These are phyloP conservation scores for Brachyistius frenatus DNA, from an alignment of 2,113 vertebrate species.

Conservation along the genomic window DNA sequence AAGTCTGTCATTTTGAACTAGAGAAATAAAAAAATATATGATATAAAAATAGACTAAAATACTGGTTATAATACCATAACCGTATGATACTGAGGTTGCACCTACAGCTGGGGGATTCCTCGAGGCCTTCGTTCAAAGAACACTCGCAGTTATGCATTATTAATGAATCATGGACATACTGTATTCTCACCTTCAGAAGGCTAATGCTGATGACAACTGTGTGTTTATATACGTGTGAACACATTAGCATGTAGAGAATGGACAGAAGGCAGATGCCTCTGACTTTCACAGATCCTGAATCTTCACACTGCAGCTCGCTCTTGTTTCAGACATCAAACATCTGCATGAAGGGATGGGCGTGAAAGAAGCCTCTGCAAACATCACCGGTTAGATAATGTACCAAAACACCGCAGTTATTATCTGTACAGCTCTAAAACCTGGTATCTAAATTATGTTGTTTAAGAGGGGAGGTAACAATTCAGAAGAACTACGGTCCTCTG, in stretches of 20 bases:
- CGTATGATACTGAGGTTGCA: constrained; percentile 3
- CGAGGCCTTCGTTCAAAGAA: constrained; percentile 47
- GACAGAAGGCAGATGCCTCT: constrained; percentile 30
- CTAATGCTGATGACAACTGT: constrained; percentile 26
- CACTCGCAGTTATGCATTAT: constrained; percentile 60
- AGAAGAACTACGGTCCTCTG: not conserved
- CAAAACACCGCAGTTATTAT: constrained; percentile 1
- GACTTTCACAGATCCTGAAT: constrained; percentile 47
- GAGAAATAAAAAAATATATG: not conserved
- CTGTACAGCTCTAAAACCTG: not conserved
- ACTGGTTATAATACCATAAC: not conserved
- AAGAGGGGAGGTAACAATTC: not conserved
- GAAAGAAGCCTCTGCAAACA: constrained; percentile 20
- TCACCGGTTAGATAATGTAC: not conserved
- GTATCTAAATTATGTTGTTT: constrained; percentile 5
- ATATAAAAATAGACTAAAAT: not conserved
- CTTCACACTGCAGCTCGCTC: constrained; percentile 15
- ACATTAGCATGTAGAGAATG: constrained; percentile 42
- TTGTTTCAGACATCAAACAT: constrained; percentile 45
- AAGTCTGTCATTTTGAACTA: not conserved
- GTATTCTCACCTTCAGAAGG: constrained; percentile 47
- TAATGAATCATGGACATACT: constrained; percentile 53
- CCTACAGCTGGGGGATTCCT: constrained; percentile 41
- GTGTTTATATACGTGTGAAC: constrained; percentile 37
- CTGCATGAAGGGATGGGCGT: not conserved